Evolutionary conservation across 2,888 invertebrate genomes (phyloP), one percentile per base, ranked within the genome.

Genomic region (Drepanosiphum platanoidis): DNA sequence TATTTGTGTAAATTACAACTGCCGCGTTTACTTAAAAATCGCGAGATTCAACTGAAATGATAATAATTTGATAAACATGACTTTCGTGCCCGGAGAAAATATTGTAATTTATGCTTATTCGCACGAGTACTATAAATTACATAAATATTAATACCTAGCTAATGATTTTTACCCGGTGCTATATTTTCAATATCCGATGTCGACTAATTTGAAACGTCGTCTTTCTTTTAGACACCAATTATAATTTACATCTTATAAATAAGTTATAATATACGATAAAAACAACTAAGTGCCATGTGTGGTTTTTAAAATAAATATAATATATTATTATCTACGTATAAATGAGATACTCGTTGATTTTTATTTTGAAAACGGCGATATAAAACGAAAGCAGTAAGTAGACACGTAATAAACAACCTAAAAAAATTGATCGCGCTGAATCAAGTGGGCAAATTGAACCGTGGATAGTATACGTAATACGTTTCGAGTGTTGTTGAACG

Each of bases 21-120:
- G 9, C 2, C 0, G 30, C 32, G 61, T 32, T 71, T 58, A 71
- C 58, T 58, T 58, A 34, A 32, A 39, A 68, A 46, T 68, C n/a
- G 70, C 27, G 52, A 80, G 32, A 46, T 52, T 68, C 1, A 34
- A 61, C 61, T 27, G 22, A 61, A 61, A 61, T 61, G n/a, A n/a
- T n/a, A 64, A 68, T 70, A 70, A 52, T 36, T 18, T 70, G 11
- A 80, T 52, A n/a, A n/a, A n/a, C n/a, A 58, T 58, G 9, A 75
- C 34, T 75, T 70, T 36, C 52, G 70, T 64, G 32, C 2, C 39
- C 11, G 30, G 64, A 64, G 64, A 64, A 64, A 64, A 52, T 46
- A 15, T 9, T 30, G 30, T 30, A 61, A 9, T 11, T 64, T 64
- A 64, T 64, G 18, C n/a, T n/a, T n/a, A n/a, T n/a, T n/a, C n/a